These are phyloP conservation scores for Myopa testacea DNA, from an alignment of 2,888 invertebrate genomes.

Conservation along the genomic window DNA sequence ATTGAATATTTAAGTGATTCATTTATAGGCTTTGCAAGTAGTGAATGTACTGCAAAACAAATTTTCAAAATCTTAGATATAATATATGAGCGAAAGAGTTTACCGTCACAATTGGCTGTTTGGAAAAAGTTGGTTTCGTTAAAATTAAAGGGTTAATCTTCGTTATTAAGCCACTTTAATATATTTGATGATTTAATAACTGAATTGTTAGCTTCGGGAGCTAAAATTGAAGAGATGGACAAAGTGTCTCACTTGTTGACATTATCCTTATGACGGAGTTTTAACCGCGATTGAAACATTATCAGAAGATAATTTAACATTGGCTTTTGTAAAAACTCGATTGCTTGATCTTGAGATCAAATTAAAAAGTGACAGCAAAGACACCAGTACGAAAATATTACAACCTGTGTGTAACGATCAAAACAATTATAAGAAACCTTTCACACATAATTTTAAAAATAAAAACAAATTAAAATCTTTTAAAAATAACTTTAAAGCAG, in stretches of 20 bases:
- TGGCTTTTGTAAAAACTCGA: conserved; percentile 21
- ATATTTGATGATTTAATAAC: conserved; percentile 45
- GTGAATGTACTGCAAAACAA: conserved; percentile 41
- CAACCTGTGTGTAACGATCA: conserved; percentile 1
- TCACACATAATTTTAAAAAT: conserved; percentile 3
- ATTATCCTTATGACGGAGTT: conserved; percentile 41
- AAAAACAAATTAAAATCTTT: conserved; percentile 11
- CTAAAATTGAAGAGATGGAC: conserved; percentile 44
- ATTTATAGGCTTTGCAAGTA: conserved; percentile 44
- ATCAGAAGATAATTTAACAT: conserved; percentile 28
- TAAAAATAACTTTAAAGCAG: neutral
- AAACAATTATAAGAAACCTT: conserved; percentile 8
- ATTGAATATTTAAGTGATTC: conserved; percentile 45
- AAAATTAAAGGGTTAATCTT: conserved; percentile 40
- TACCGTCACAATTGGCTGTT: conserved; percentile 43
- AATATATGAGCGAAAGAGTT: conserved; percentile 44
- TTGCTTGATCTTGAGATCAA: conserved; percentile 14
- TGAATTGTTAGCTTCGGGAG: conserved; percentile 43
- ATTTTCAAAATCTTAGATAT: conserved; percentile 43
- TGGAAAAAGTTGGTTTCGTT: conserved; percentile 41
- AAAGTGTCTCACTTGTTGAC: conserved; percentile 44
- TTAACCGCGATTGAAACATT: conserved; percentile 24
- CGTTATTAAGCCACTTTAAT: conserved; percentile 45
- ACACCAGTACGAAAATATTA: conserved; percentile 12
- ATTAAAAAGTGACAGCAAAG: conserved; percentile 16